phyloP scores from a whole-genome alignment of 2,113 vertebrate species.

The Asarcornis scutulata region DNA sequence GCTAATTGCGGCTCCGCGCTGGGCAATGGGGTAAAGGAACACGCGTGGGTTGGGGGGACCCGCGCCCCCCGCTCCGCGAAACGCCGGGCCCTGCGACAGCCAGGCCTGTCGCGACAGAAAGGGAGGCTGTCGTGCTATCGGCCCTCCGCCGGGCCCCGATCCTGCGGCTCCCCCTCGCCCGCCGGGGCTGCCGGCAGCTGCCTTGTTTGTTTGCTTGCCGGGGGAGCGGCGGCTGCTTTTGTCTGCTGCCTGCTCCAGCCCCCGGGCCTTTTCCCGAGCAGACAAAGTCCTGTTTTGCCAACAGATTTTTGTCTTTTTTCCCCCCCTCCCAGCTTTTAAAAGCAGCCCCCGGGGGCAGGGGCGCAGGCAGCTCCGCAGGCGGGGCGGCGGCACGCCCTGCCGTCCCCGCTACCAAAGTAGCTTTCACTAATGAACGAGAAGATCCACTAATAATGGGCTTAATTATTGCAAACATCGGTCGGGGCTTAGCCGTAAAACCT shows the following conservation, averaged over 20 bases:
- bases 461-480: conserved; percentile 52
- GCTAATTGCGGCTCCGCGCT: not conserved
- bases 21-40: not conserved
- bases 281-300: conserved; percentile 50
- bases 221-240: conserved; percentile 9
- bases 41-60: not conserved
- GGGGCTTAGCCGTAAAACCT: conserved; percentile 18
- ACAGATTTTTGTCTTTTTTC: not conserved
- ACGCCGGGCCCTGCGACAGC: not conserved
- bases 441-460: conserved; percentile 29
- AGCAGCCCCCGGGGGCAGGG: not conserved
- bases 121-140: not conserved
- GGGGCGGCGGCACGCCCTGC: not conserved
- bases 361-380: not conserved
- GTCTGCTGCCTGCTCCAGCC: conserved; percentile 7
- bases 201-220: not conserved
- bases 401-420: not conserved
- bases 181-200: conserved; percentile 9
- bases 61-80: not conserved
- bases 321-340: not conserved
- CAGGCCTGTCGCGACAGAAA: not conserved
- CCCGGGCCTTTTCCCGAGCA: conserved; percentile 12
- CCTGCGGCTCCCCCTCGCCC: not conserved
- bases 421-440: conserved; percentile 57
- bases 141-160: not conserved